Conservation (phyloP, 2,113 vertebrate genomes). For the Pandion haliaetus region DNA sequence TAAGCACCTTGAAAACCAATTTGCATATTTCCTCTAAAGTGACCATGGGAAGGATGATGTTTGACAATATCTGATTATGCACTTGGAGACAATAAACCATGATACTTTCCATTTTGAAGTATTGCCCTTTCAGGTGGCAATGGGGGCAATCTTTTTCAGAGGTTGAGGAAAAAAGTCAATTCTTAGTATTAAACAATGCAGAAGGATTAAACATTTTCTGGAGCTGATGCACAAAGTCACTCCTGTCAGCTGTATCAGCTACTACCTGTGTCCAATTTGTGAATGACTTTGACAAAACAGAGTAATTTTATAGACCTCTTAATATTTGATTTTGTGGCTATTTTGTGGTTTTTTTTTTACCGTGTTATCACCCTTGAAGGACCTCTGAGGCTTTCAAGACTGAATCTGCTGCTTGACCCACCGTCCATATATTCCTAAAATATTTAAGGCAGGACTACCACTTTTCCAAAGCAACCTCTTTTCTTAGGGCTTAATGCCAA, state of each 20-base stretch:
- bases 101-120: not conserved
- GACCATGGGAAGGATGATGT: not conserved
- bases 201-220: not conserved
- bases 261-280: not conserved
- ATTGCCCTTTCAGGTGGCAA: not conserved
- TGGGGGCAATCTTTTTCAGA: not conserved
- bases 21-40: not conserved
- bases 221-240: not conserved
- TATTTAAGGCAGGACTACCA: not conserved
- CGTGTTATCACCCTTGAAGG: not conserved
- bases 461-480: not conserved
- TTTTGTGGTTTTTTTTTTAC: not conserved
- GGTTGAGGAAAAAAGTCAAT: not conserved
- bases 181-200: not conserved
- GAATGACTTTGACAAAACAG: not conserved
- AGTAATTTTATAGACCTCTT: not conserved
- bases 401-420: not conserved
- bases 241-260: not conserved
- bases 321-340: not conserved
- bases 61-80: not conserved
- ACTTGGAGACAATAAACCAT: not conserved
- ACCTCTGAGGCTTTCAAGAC: not conserved
- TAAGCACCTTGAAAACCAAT: not conserved
- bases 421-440: not conserved
- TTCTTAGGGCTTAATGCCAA: not conserved